A percentile compares a stretch with the other conserved stretches of the same genome.
Conservation (phyloP, 2,113 vertebrate species). For the Thymallus thymallus region DNA sequence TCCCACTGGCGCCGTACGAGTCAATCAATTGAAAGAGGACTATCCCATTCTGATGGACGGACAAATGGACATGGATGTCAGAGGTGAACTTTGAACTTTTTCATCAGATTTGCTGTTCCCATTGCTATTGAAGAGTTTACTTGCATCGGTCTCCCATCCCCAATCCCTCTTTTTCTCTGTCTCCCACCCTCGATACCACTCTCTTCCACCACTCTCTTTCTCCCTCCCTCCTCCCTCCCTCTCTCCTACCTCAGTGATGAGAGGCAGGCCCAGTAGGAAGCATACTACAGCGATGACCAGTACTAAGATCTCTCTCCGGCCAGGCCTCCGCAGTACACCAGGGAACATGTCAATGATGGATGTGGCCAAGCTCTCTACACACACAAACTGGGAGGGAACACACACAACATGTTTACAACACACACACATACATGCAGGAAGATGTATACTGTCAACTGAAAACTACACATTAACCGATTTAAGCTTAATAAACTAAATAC, state of each 20-base stretch:
- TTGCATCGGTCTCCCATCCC: not conserved
- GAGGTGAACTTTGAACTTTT: not conserved
- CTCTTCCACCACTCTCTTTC: not conserved
- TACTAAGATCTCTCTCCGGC: conserved; percentile 80
- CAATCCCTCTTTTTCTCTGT: not conserved
- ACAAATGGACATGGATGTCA: not conserved
- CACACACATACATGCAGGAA: not conserved
- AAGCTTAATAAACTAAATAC: not conserved
- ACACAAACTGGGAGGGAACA: conserved; percentile 80
- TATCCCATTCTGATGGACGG: conserved; percentile 61
- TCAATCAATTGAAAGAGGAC: conserved; percentile 64
- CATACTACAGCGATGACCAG: conserved; percentile 75
- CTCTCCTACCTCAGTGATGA: conserved; percentile 80
- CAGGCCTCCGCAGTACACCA: conserved; percentile 70
- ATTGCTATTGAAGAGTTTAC: not conserved
- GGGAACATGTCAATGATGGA: conserved; percentile 87
- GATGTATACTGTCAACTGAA: not conserved
- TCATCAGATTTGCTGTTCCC: not conserved
- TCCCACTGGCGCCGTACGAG: conserved; percentile 54
- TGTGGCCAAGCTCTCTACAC: conserved; percentile 89
- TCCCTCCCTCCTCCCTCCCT: not conserved
- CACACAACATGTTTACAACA: conserved; percentile 12
- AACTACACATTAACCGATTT: not conserved
- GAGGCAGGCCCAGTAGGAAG: conserved; percentile 84
- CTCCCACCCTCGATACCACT: not conserved